Evolutionary conservation across 2,888 invertebrate species (phyloP).

Genomic region (Panzeria rudis): DNA sequence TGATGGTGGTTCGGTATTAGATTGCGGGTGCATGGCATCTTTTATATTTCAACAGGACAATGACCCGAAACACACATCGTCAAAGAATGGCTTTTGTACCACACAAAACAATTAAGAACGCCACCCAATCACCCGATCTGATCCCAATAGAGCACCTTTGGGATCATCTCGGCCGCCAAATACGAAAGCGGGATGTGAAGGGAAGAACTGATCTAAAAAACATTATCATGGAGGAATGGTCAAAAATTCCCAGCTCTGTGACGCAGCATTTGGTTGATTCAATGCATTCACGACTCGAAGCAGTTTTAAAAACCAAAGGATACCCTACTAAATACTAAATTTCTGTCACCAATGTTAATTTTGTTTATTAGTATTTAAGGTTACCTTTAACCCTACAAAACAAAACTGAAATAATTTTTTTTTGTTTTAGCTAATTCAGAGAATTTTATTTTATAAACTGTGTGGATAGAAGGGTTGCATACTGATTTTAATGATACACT

Average conservation of each 20-base stretch:
- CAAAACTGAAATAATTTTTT: neutral
- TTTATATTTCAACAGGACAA: too few species aligned
- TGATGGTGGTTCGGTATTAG: too few species aligned
- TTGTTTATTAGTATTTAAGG: too few species aligned
- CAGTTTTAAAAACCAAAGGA: constrained; percentile 20
- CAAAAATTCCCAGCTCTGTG: constrained; percentile 26
- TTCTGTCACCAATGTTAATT: neutral
- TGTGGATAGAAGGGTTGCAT: constrained; percentile 19
- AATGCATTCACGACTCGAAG: constrained; percentile 1
- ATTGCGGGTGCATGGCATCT: too few species aligned
- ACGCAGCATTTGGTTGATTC: constrained; percentile 27
- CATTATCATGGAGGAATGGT: constrained; percentile 34
- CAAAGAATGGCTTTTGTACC: too few species aligned
- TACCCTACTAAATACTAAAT: constrained; percentile 35
- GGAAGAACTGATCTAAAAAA: constrained; percentile 19
- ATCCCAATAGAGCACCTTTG: too few species aligned
- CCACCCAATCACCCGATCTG: too few species aligned
- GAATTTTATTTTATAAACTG: constrained; percentile 29
- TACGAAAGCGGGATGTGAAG: constrained; percentile 6
- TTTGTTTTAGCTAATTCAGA: neutral
- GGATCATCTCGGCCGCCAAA: too few species aligned
- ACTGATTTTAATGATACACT: constrained; percentile 42
- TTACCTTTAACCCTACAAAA: too few species aligned
- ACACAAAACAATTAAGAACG: too few species aligned
- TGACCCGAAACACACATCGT: too few species aligned